Base-by-base conservation (phyloP, 2,888 invertebrate species). In the Caenorhabditis sp. region DNA sequence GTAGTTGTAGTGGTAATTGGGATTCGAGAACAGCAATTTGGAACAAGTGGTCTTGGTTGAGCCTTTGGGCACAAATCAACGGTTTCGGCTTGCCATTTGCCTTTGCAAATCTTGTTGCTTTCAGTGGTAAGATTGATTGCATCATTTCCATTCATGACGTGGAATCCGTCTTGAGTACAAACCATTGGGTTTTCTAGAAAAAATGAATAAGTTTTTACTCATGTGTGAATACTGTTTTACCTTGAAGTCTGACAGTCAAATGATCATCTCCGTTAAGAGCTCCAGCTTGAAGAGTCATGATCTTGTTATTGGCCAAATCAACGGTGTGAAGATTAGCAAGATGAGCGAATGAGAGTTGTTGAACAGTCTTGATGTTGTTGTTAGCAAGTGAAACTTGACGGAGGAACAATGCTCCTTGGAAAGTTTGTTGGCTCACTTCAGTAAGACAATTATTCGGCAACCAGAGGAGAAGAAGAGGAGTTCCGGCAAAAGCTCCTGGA, bases 241-340 rank as follows among this genome's bases (percentile, higher is more conserved):
- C 86, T 73, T 85, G 85, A 19, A 88, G 83, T 21, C 86, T 66
- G 31, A 86, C 83, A 14, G 85, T 83, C 55, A 86, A 76, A 67
- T 85, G 83, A 55, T 83, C 84, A 36, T 83, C 71, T 50, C 85
- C 85, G 65, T 81, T 79, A 53, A 88, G 71, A 36, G 86, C 77
- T 23, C 79, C 79, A n/a, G 74, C 63, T 60, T 84, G 81, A 12
- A 87, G 75, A 17, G 75, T 78, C 58, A 82, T 65, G 43, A 88
- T 83, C 62, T 84, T 81, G 88, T 95, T 95, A 88, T 94, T 93
- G 50, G 94, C 93, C 78, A 95, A 89, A 88, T 95, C 95, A 61
- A 95, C 89, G 6, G 94, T 94, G 88, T 94, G 93, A 81, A 95
- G 90, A 89, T 95, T 94, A 89, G 94, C 93, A 59, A 95, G 90